These are phyloP conservation scores for Aythya baeri DNA, from an alignment of 2,113 vertebrate genomes.

Conservation along the genomic window DNA sequence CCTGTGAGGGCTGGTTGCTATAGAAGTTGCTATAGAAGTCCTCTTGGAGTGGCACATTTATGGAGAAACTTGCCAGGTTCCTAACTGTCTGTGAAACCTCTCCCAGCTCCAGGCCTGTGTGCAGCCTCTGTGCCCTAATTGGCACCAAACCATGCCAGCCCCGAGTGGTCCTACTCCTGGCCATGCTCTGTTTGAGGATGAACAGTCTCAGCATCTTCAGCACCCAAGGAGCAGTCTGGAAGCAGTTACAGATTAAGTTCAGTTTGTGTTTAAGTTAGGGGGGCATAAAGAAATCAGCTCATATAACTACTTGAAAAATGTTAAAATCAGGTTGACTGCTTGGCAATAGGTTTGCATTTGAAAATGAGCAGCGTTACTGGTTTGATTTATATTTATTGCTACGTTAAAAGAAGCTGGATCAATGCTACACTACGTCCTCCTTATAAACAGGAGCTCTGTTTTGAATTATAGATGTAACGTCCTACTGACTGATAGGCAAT, in stretches of 20 bases:
- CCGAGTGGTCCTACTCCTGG: not conserved
- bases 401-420: not conserved
- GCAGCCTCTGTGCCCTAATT: not conserved
- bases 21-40: not conserved
- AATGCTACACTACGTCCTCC: not conserved
- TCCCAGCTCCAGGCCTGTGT: not conserved
- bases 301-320: not conserved
- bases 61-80: not conserved
- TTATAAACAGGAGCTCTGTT: not conserved
- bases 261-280: not conserved
- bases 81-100: not conserved
- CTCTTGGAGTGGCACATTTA: not conserved
- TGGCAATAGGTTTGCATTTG: not conserved
- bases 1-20: not conserved
- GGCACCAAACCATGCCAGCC: not conserved
- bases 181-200: not conserved
- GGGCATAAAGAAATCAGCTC: not conserved
- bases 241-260: not conserved
- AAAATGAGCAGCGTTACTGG: not conserved
- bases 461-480: conserved; percentile 54
- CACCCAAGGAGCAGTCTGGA: not conserved
- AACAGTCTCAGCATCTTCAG: not conserved
- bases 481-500: conserved; percentile 3
- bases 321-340: too few species aligned
- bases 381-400: conserved; percentile 6